Evolutionary conservation across 92 coral and sea anemone genomes (phyloP), one percentile per base, ranked within the genome.

Genomic region (Palythoa caribaeorum): DNA sequence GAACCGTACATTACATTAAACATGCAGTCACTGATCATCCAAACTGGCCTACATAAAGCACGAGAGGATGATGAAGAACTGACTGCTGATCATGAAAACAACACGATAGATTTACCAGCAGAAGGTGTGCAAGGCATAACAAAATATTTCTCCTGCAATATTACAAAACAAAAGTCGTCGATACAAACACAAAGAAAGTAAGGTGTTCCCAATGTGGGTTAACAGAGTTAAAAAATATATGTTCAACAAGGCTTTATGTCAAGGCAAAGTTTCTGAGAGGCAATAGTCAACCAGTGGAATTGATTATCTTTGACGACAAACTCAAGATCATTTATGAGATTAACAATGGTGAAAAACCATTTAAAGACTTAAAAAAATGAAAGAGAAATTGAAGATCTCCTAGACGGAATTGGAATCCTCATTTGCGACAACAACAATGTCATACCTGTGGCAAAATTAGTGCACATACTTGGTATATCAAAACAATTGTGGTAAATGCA

Each of bases 1-100:
- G 88, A 71, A 19, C 86, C 68, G 52, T 89, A 83, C 73, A 78
- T 89, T 20, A 83, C 91, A 54, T 80, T 89, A 16, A 89, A 84
- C 85, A 84, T 73, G 62, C 85, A 80, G 48, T 80, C 85, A 80
- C 47, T 59, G 16, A 38, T 57, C n/a, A 80, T 38, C 47, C 73
- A 68, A 80, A 71, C 85, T 57, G 17, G 0, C 3, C 38, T 53
- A 59, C 4, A n/a, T 10, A 51, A 20, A 11, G 5, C 71, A 28
- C 9, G 87, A 66, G 17, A 62, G 59, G 87, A 83, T 57, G 57
- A 83, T 38, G 59, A 83, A 68, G 28, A 10, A 44, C 50, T 83
- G 28, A 66, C 13, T 20, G 63, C 87, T 28, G 77, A 83, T 52
- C 28, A 16, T 16, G 76, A 83, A 83, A 38, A 83, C 38, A 17